Base-by-base conservation (phyloP, 2,888 invertebrate species). In the Eumerus sabulonum region DNA sequence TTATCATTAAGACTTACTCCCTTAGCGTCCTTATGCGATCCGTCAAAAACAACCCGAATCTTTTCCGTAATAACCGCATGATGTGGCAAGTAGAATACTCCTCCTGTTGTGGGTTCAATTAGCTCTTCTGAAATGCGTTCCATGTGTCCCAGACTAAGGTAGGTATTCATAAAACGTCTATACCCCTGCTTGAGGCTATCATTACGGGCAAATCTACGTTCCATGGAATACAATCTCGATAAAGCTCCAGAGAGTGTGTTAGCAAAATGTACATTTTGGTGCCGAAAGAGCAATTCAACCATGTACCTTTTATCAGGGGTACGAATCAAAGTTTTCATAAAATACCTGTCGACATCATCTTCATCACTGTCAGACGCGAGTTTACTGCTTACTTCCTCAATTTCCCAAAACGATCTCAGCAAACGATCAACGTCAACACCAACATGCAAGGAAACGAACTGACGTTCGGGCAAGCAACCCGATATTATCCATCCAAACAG, bases 41-140 rank as follows among this genome's bases (percentile, higher is more conserved):
- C 82, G 19, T 83, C 77, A 36, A 84, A 83, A 0, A 82, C 82
- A 1, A 83, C 82, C 9, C 77, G 47, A n/a, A 82, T 50, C 19
- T 82, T 82, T 1, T 76, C 81, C 0, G 81, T 68, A 12, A 82
- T 48, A 3, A 83, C 70, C 0, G 74, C 79, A 19, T 82, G 76
- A 40, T 83, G 82, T 0, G 82, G 82, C 14, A 82, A 45, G 40
- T 79, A 82, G 51, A 57, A 82, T n/a, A 67, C 36, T 5, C 51
- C 9, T 1, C 51, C 63, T 1, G 44, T n/a, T 1, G 42, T 63
- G 9, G 53, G 53, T 14, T 54, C 54, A 11, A 51, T 38, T 14
- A 45, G 64, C n/a, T n/a, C n/a, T n/a, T n/a, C n/a, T n/a, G n/a
- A n/a, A 12, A 66, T 54, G 9, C 64, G 38, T 40, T 56, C 45